Base-by-base conservation (phyloP, 2,888 invertebrate species). In the Lasioglossum leucozonium region DNA sequence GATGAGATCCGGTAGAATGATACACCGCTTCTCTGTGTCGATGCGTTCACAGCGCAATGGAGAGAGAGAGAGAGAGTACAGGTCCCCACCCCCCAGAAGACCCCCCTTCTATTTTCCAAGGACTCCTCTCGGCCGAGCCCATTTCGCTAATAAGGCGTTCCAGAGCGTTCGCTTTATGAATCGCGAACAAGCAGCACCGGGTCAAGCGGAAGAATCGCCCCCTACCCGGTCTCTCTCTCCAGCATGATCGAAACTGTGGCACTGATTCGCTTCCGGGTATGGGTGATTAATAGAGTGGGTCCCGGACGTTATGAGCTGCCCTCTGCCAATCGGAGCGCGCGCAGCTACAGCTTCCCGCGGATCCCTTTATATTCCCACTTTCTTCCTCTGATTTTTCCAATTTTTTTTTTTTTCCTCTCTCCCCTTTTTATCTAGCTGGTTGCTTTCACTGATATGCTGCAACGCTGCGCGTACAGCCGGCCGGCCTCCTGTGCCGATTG, bases 1-100 rank as follows among this genome's bases (percentile, higher is more conserved):
- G 93, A 93, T 92, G 93, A 94, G 93, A 94, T 94, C 92, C 93
- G 89, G 92, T 90, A 92, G 93, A 94, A 93, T 92, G 93, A 94
- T 94, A 94, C 81, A 22, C 47, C 18, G 86, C 84, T 81, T 83
- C 82, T 87, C 82, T 73, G 37, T 69, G 22, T 69, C 65, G 83
- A 85, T 86, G 87, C 81, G 79, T 55, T 55, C 72, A 81, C 42
- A 77, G 87, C 65, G 85, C 82, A 87, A 89, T 88, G n/a, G 4
- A 55, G 55, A 55, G 55, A 55, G 51, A 55, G 51, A n/a, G 51
- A 51, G 51, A 55, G 51, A 2, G 51, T 2, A 2, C 51, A 10
- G n/a, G n/a, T n/a, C 51, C 51, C 51, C 34, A 34, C 34, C 34
- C 34, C n/a, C 55, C n/a, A 51, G 84, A 84, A 87, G 80, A 78